Conservation (phyloP, 92 coral and sea anemone genomes). For the Epizoanthus illoricatus region DNA sequence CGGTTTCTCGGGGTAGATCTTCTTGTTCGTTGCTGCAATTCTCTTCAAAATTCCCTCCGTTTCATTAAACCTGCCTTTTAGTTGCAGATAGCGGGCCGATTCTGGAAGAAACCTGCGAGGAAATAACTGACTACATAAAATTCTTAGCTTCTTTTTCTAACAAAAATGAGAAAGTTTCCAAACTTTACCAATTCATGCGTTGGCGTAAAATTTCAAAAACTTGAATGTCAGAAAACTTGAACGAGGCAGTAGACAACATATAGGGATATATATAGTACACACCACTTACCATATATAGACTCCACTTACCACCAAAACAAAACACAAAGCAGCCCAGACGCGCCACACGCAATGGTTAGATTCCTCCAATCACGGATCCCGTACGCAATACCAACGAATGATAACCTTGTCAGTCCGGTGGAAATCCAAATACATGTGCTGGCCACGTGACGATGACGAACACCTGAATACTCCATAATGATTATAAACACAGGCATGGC, state of each 20-base stretch:
- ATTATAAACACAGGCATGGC: constrained; percentile 66
- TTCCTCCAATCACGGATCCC: constrained; percentile 74
- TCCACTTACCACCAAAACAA: constrained; percentile 63
- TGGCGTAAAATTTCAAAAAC: too few species aligned
- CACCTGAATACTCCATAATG: constrained; percentile 67
- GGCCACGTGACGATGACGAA: constrained; percentile 63
- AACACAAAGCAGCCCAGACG: constrained; percentile 52
- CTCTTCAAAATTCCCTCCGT: constrained; percentile 40
- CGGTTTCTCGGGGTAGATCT: constrained; percentile 36
- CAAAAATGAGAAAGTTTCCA: too few species aligned
- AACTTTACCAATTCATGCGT: too few species aligned
- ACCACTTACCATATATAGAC: too few species aligned
- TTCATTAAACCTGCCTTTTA: constrained; percentile 44
- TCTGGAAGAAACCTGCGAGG: constrained; percentile 62
- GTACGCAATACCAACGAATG: constrained; percentile 61
- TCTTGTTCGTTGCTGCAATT: constrained; percentile 55
- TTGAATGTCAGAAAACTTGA: too few species aligned
- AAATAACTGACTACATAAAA: neutral
- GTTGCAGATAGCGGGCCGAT: constrained; percentile 63
- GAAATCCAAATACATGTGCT: constrained; percentile 58
- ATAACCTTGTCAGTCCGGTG: constrained; percentile 47
- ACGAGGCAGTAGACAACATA: too few species aligned
- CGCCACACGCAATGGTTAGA: constrained; percentile 52
- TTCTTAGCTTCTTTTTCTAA: too few species aligned
- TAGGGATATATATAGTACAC: too few species aligned